A percentile compares a stretch with the other conserved stretches of the same genome.
Evolutionary conservation across 2,888 invertebrate species (phyloP).

Genomic region (Anoplius nigerrimus): DNA sequence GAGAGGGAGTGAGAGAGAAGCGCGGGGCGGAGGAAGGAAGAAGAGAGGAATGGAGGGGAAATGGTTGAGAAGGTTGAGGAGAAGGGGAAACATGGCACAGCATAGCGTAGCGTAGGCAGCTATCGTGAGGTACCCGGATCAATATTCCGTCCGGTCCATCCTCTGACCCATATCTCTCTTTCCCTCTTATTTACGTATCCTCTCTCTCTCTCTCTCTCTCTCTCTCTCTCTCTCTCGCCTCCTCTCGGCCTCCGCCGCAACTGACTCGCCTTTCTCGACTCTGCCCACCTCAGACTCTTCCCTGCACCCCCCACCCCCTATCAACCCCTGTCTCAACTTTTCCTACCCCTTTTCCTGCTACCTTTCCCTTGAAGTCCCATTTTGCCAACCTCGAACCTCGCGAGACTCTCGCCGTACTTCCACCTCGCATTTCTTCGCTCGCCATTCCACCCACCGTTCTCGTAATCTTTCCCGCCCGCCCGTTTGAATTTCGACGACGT

Average conservation of each 20-base stretch:
- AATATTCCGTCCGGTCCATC: slow-evolving; percentile 74
- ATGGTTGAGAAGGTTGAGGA: slow-evolving; percentile 17
- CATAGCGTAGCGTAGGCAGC: slow-evolving; percentile 64
- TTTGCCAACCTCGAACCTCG: too few relatives aligned
- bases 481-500: slow-evolving; percentile 25
- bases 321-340: slow-evolving; percentile 20
- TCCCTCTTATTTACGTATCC: slow-evolving; percentile 61
- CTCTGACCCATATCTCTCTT: slow-evolving; percentile 72
- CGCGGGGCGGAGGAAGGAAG: neutral
- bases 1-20: neutral
- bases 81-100: slow-evolving; percentile 50
- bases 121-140: slow-evolving; percentile 69
- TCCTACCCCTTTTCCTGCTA: neutral
- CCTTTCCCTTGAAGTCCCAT: too few relatives aligned
- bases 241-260: neutral
- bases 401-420: too few relatives aligned
- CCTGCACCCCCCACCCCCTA: neutral
- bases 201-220: slow-evolving; percentile 8
- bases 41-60: neutral
- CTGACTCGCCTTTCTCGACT: neutral
- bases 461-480: slow-evolving; percentile 1
- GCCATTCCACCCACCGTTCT: neutral
- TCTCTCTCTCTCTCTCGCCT: neutral
- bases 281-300: neutral
- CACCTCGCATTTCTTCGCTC: too few relatives aligned